phyloP scores from a whole-genome alignment of 2,888 invertebrate genomes.

The Corbicula japonica region DNA sequence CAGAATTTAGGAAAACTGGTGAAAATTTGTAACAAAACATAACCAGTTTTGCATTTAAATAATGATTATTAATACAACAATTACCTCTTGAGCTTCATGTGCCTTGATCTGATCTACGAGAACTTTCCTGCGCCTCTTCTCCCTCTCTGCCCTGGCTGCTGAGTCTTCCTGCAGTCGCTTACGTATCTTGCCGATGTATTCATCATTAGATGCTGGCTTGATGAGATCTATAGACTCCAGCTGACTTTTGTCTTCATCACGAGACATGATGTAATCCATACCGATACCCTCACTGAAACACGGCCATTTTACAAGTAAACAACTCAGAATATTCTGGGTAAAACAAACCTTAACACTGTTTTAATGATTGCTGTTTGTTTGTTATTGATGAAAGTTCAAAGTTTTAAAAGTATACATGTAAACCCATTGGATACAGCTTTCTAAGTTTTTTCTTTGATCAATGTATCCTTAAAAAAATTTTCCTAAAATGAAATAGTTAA shows the following conservation, averaged over 20 bases:
- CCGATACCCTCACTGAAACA: slow-evolving; percentile 79
- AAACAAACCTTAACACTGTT: no score
- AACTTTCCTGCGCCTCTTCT: slow-evolving; percentile 86
- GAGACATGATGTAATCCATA: slow-evolving; percentile 74
- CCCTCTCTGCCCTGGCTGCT: slow-evolving; percentile 84
- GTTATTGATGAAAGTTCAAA: no score
- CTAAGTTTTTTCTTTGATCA: no score
- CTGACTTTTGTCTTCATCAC: slow-evolving; percentile 73
- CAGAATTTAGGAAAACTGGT: slow-evolving; percentile 5
- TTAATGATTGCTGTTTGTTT: no score
- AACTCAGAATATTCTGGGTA: no score
- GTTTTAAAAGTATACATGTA: no score
- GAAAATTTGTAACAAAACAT: no score
- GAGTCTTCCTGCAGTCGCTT: slow-evolving; percentile 85
- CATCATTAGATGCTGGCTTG: slow-evolving; percentile 82
- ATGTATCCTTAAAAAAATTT: no score
- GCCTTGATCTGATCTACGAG: slow-evolving; percentile 86
- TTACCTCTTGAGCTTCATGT: slow-evolving; percentile 85
- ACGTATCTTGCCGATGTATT: slow-evolving; percentile 85
- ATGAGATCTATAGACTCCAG: slow-evolving; percentile 79
- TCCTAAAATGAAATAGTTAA: no score
- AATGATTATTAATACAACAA: neutral
- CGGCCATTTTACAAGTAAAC: no score
- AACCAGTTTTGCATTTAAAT: neutral
- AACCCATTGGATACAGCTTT: no score